Conservation (phyloP, 2,888 invertebrate genomes). For the Tenthredo distinguenda region DNA sequence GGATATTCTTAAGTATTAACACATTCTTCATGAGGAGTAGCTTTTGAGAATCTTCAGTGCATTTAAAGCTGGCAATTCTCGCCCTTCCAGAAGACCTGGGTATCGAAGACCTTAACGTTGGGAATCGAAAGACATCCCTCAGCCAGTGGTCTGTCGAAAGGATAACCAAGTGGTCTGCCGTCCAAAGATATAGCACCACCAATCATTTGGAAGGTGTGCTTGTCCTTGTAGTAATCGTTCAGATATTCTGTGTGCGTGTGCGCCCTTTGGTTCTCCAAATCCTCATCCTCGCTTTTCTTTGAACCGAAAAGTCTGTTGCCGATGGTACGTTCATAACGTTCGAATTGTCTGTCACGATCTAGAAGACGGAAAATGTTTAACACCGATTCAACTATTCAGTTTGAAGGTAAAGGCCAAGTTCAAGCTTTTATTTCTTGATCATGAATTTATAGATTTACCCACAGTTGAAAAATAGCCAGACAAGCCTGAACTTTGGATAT, state of each 20-base stretch:
- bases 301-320: not conserved
- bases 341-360: not conserved
- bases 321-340: not conserved
- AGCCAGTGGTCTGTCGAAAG: slow-evolving; percentile 80
- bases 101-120: slow-evolving; percentile 80
- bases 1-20: not conserved
- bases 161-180: slow-evolving; percentile 80
- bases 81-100: slow-evolving; percentile 79
- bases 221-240: slow-evolving; percentile 67
- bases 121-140: slow-evolving; percentile 74
- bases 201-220: slow-evolving; percentile 69
- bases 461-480: not conserved
- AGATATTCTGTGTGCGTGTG: slow-evolving; percentile 61
- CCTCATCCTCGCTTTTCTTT: slow-evolving; percentile 37
- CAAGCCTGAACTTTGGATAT: not conserved
- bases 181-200: slow-evolving; percentile 78
- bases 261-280: slow-evolving; percentile 44
- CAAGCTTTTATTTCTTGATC: not conserved
- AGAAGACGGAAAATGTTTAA: not conserved
- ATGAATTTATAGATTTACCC: not conserved
- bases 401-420: not conserved
- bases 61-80: not conserved
- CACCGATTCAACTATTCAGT: not conserved
- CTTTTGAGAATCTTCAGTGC: not conserved
- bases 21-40: not conserved